Evolutionary conservation across 2,797 vertebrate species (phyloP).

Genomic region (Diglossa cyanea): DNA sequence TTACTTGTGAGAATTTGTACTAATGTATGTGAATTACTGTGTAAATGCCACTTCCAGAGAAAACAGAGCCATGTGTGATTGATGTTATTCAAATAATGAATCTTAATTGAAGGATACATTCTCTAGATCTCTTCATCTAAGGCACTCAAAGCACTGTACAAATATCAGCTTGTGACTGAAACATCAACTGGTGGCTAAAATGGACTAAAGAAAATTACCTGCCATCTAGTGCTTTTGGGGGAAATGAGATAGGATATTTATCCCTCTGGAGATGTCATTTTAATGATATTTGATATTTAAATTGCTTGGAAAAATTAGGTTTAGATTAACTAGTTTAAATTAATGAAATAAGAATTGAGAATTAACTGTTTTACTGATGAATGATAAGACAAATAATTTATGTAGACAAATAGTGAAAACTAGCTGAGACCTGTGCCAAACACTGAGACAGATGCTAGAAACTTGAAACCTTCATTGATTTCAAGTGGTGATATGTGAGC

Average conservation of each 20-base stretch:
- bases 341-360: not conserved
- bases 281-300: not conserved
- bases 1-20: constrained; percentile 9
- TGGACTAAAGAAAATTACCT: not conserved
- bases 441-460: not conserved
- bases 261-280: not conserved
- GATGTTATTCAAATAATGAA: not conserved
- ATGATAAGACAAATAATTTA: not conserved
- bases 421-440: not conserved
- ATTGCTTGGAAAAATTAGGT: not conserved
- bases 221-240: not conserved
- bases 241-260: not conserved
- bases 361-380: not conserved
- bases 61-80: not conserved
- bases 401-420: not conserved
- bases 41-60: not conserved
- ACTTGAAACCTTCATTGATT: not conserved
- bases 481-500: not conserved
- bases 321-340: not conserved
- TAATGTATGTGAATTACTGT: not conserved
- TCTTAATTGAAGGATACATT: constrained; percentile 11
- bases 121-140: not conserved
- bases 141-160: not conserved
- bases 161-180: not conserved
- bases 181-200: not conserved